A percentile compares a stretch with the other conserved stretches of the same genome.
phyloP scores from a whole-genome alignment of 2,888 invertebrate species.

The Tinea pellionella region DNA sequence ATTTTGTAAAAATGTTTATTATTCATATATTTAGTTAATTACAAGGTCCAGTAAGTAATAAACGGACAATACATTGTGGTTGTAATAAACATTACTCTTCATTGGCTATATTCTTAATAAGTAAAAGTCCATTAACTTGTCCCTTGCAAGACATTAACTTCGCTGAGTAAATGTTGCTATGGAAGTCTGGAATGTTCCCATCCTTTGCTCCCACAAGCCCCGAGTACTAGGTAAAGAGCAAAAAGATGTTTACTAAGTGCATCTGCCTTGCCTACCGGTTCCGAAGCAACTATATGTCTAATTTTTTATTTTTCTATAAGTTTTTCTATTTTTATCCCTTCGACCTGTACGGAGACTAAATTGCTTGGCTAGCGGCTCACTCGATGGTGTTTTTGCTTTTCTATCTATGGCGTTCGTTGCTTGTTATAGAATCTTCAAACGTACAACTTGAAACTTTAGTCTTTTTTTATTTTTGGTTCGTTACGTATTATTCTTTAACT shows the following conservation, averaged over 20 bases:
- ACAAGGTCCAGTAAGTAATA: not conserved
- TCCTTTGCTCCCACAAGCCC: slow-evolving; percentile 17
- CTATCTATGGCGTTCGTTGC: not conserved
- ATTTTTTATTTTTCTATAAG: slow-evolving; percentile 40
- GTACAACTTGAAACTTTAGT: not conserved
- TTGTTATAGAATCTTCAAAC: not conserved
- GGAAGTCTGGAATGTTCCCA: slow-evolving; percentile 44
- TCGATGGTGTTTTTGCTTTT: not conserved
- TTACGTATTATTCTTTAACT: not conserved
- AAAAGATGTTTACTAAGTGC: slow-evolving; percentile 33
- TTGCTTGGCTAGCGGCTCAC: slow-evolving; percentile 22
- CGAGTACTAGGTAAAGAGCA: slow-evolving; percentile 25
- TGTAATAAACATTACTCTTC: not conserved
- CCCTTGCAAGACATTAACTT: not conserved
- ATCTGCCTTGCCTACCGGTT: slow-evolving; percentile 57
- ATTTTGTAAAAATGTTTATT: no score
- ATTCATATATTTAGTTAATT: not conserved
- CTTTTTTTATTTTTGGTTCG: not conserved
- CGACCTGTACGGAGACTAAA: slow-evolving; percentile 21
- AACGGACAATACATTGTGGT: not conserved
- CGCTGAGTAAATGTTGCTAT: slow-evolving; percentile 3
- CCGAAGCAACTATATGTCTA: slow-evolving; percentile 20
- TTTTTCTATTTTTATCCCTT: slow-evolving; percentile 44
- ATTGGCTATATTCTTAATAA: slow-evolving; percentile 8
- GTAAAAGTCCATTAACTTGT: slow-evolving; percentile 13